Evolutionary conservation across 2,888 invertebrate genomes (phyloP).

Genomic region (Chamaedrilus cognettii): DNA sequence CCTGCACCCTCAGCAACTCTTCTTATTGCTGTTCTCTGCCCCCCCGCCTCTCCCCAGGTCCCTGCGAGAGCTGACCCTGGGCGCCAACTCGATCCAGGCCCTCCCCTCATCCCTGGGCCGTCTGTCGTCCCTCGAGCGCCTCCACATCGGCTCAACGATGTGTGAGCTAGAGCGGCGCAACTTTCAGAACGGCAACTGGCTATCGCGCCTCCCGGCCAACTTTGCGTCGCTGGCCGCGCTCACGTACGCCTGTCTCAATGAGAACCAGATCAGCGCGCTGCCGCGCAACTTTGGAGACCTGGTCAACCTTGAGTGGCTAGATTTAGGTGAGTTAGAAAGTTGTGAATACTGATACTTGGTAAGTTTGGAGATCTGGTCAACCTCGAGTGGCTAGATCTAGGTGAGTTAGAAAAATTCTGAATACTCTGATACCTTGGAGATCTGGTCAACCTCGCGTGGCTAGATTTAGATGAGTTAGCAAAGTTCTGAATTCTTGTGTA

Average conservation of each 20-base stretch:
- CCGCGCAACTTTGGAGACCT: constrained; percentile 49
- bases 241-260: constrained; percentile 44
- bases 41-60: not conserved
- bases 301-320: constrained; percentile 43
- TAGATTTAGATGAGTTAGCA: too few relatives aligned
- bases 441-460: too few relatives aligned
- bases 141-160: constrained; percentile 49
- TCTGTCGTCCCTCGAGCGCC: constrained; percentile 41
- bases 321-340: constrained; percentile 45
- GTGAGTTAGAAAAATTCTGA: too few relatives aligned
- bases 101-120: constrained; percentile 47
- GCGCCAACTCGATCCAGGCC: constrained; percentile 46
- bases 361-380: constrained; percentile 46
- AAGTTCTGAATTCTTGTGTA: too few relatives aligned
- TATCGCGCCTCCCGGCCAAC: constrained; percentile 42
- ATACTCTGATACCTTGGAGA: too few relatives aligned
- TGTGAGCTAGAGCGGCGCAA: constrained; percentile 48
- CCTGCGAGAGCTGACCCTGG: constrained; percentile 38
- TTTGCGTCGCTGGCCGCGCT: constrained; percentile 43
- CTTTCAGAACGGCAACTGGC: constrained; percentile 53
- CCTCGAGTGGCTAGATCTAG: constrained; percentile 48
- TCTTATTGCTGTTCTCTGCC: too few relatives aligned
- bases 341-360: too few relatives aligned
- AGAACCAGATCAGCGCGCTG: constrained; percentile 46
- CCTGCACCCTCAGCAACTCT: too few relatives aligned